Percentiles rank a stretch among this genome's conserved stretches.
Evolutionary conservation across 2,113 vertebrate species (phyloP).

Genomic region (Gopherus flavomarginatus): DNA sequence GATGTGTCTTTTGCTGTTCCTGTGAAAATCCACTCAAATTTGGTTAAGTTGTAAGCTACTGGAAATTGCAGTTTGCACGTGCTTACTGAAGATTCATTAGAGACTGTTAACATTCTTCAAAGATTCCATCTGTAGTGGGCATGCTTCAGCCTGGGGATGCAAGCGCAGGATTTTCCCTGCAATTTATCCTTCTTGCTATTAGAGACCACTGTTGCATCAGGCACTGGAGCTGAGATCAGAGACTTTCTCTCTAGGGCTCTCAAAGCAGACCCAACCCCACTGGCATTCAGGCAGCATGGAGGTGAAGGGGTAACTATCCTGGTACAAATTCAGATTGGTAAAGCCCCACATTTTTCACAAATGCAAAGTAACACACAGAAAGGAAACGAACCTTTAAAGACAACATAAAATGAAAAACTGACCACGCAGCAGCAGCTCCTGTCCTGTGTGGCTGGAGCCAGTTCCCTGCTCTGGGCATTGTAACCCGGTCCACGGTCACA

Average conservation of each 20-base stretch:
- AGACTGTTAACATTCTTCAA: neutral
- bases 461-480: no score
- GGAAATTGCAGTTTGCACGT: neutral
- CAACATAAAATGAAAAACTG: neutral
- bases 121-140: neutral
- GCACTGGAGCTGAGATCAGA: neutral
- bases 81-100: neutral
- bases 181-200: neutral
- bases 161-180: neutral
- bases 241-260: neutral
- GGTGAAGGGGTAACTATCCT: neutral
- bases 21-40: neutral
- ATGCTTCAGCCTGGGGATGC: neutral
- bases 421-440: no score
- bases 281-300: neutral
- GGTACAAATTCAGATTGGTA: neutral
- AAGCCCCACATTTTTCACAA: neutral
- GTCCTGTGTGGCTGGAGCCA: no score
- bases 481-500: no score
- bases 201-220: neutral
- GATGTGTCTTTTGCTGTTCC: neutral
- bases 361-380: neutral
- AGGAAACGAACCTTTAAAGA: neutral
- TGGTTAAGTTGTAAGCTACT: neutral
- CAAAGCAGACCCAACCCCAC: neutral